Percentiles rank a stretch among this genome's conserved stretches.
Evolutionary conservation across 2,797 vertebrate species (phyloP).

Genomic region (Coendou prehensilis): DNA sequence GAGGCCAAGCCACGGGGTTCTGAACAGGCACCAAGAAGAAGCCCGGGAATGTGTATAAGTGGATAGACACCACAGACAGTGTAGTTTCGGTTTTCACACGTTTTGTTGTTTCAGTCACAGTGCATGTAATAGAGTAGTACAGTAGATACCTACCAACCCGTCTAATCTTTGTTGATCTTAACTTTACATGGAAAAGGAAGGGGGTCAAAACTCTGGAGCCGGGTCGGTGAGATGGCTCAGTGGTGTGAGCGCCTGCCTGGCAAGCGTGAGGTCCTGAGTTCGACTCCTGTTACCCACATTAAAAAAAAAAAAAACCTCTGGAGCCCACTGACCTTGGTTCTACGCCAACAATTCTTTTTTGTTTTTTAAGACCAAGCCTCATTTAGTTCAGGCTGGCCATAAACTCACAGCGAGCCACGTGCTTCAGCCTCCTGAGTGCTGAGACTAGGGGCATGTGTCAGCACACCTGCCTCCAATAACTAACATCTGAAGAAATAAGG

Average conservation of each 20-base stretch:
- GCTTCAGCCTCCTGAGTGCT: not conserved
- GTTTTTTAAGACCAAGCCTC: not conserved
- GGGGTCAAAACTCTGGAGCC: not conserved
- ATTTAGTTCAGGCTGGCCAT: not conserved
- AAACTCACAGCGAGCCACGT: not conserved
- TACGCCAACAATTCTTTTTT: not conserved
- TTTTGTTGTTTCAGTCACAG: not conserved
- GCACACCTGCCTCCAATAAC: not conserved
- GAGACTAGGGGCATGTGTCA: not conserved
- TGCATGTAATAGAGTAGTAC: not conserved
- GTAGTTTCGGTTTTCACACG: not conserved
- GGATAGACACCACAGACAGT: not conserved
- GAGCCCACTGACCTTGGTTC: constrained; percentile 6
- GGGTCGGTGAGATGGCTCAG: too few relatives aligned
- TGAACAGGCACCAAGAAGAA: not conserved
- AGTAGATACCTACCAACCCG: not conserved
- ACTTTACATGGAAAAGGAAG: not conserved
- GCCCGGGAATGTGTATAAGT: not conserved
- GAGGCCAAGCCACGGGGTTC: constrained; percentile 11
- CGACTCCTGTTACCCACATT: too few relatives aligned
- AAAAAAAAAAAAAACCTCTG: not conserved
- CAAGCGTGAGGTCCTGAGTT: too few relatives aligned
- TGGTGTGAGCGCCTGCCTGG: too few relatives aligned
- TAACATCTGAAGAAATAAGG: constrained; percentile 31
- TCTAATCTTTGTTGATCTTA: constrained; percentile 36